Evolutionary conservation across 2,888 invertebrate species (phyloP), one percentile per base, ranked within the genome.

Genomic region (Gisinianus flammeolus): DNA sequence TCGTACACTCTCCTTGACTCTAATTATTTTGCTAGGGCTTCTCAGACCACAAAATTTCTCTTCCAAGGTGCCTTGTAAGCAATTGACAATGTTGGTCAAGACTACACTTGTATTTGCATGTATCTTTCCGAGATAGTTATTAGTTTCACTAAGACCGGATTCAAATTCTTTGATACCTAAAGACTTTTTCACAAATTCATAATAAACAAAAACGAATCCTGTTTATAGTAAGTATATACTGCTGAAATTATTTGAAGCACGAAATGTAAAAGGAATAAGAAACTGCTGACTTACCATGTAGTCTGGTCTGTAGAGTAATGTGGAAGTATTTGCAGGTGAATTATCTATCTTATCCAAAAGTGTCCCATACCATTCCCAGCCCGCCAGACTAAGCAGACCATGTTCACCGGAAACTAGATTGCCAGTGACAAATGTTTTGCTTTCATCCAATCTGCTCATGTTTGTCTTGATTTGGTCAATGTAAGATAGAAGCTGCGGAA

Each of bases 321-420:
- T 35, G n/a, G 22, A 64, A 16, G 12, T 68, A 54, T 22, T 54
- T 44, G 44, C 22, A 56, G 31, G 6, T 31, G n/a, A 12, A 64
- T 72, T 35, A 12, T 35, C 35, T 35, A 62, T 62, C n/a, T 10
- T 1, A 10, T 56, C 16, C 0, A 79, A 31, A 12, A 80, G 12
- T 6, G 62, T 28, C 10, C 82, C 81, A 73, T 73, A 83, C 12
- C 31, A 44, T 33, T 78, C 56, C 81, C 79, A 81, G 24, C 77
- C 73, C 0, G 35, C 35, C 31, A 73, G 22, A 58, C 80, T 75
- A 4, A 83, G 19, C 80, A 83, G 83, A 0, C 84, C 84, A 69
- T 77, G 82, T 73, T 82, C 82, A 6, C 83, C 84, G 1, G 83
- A 83, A 44, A 83, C 80, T 12, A 83, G 33, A 72, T 83, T 83